Evolutionary conservation across 2,113 vertebrate species (phyloP), one percentile per base, ranked within the genome.

Genomic region (Machaerirhynchus nigripectus): DNA sequence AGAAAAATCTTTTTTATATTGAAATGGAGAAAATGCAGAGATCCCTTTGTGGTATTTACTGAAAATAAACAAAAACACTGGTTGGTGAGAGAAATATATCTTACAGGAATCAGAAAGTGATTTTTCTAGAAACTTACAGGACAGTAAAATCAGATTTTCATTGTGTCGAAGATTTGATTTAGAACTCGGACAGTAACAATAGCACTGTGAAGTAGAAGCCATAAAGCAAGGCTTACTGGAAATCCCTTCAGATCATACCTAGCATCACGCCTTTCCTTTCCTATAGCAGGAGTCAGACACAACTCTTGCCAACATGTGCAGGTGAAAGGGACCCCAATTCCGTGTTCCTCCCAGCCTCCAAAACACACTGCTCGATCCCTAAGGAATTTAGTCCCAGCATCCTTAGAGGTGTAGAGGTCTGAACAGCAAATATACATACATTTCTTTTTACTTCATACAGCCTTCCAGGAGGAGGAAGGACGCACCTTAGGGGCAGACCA

Each of bases 41-140:
- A 94, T 65, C 31, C 11, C 57, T 93, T 65, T 57, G 80, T 81
- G 37, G 65, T 71, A 78, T 78, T 91, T 96, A 95, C 81, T 76
- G 65, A 92, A 95, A 97, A 96, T 89, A 84, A 94, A 87, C 59
- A 59, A 68, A 94, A 90, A 77, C 42, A 49, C 13, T 49, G 64
- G 24, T 10, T 91, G 53, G 69, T 84, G 40, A 80, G 31, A 65
- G 49, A 80, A 89, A 75, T 89, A 52, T 33, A n/a, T n/a, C 23
- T 61, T 70, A 40, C 5, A 76, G 47, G 70, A 80, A 93, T 80
- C 50, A 74, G 59, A 88, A 94, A 80, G 40, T 47, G 55, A 0
- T 78, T 93, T 70, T 80, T 52, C 56, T 63, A 61, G 59, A 83
- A 95, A 89, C 49, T 56, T 95, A 73, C 5, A 50, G 21, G n/a